These are phyloP conservation scores for Mormyrus proboscirostris DNA, from an alignment of 2,797 vertebrate genomes.

Conservation along the genomic window DNA sequence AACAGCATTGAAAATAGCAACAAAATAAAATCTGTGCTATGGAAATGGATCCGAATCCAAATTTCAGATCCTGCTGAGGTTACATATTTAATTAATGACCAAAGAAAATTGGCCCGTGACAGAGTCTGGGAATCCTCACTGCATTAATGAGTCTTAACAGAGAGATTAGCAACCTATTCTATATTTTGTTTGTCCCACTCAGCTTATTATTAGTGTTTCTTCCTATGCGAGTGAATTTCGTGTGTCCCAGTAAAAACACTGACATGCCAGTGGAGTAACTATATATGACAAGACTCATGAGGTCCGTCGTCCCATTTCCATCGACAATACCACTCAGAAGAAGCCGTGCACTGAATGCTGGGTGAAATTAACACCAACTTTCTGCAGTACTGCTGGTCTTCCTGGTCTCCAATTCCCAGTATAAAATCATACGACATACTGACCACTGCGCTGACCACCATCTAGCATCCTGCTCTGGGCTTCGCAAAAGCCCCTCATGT, in stretches of 20 bases:
- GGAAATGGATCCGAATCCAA: not conserved
- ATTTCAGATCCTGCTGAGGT: not conserved
- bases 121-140: not conserved
- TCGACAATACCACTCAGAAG: not conserved
- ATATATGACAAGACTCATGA: not conserved
- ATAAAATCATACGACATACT: not conserved
- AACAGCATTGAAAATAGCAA: not conserved
- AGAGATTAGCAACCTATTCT: constrained; percentile 8
- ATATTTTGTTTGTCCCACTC: not conserved
- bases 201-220: not conserved
- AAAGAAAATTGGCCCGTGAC: not conserved
- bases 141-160: not conserved
- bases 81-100: not conserved
- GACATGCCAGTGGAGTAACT: not conserved
- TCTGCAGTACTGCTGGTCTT: not conserved
- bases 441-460: not conserved
- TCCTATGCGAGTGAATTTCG: not conserved
- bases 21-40: not conserved
- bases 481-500: not conserved
- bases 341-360: not conserved
- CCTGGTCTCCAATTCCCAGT: not conserved
- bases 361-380: not conserved
- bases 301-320: not conserved
- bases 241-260: constrained; percentile 3
- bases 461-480: not conserved